Conservation (phyloP, 2,797 vertebrate genomes). For the Agapornis canus region DNA sequence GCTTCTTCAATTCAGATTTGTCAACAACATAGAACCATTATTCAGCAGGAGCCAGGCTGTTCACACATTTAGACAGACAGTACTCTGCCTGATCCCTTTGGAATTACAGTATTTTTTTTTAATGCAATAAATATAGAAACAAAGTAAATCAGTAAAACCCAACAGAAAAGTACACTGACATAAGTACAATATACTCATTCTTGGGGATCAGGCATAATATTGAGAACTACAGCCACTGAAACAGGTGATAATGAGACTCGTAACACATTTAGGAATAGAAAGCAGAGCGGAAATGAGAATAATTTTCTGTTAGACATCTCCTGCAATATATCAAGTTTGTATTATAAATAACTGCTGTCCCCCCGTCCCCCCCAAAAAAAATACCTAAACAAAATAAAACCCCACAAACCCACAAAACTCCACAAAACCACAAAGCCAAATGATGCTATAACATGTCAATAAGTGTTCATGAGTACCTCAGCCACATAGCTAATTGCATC, state of each 20-base stretch:
- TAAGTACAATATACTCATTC: neutral
- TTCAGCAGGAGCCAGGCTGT: neutral
- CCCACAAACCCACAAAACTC: neutral
- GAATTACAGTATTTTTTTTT: neutral
- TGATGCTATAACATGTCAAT: neutral
- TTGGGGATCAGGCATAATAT: neutral
- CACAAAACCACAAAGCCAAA: neutral
- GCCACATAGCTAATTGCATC: conserved; percentile 92
- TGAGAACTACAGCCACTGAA: neutral
- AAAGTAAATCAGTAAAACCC: neutral
- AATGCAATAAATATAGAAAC: neutral
- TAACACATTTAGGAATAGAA: neutral
- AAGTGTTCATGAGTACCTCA: conserved; percentile 80
- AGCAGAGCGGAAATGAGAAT: neutral
- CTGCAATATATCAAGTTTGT: neutral
- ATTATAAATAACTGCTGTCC: neutral
- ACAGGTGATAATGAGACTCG: neutral
- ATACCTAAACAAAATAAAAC: neutral
- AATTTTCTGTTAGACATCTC: too few species aligned
- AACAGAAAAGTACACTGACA: neutral
- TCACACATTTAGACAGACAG: neutral
- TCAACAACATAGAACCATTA: neutral
- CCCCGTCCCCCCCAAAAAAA: too few species aligned
- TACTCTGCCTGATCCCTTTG: neutral
- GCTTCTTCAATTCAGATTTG: neutral